Conservation (phyloP, 2,113 vertebrate genomes). For the Corapipo altera region DNA sequence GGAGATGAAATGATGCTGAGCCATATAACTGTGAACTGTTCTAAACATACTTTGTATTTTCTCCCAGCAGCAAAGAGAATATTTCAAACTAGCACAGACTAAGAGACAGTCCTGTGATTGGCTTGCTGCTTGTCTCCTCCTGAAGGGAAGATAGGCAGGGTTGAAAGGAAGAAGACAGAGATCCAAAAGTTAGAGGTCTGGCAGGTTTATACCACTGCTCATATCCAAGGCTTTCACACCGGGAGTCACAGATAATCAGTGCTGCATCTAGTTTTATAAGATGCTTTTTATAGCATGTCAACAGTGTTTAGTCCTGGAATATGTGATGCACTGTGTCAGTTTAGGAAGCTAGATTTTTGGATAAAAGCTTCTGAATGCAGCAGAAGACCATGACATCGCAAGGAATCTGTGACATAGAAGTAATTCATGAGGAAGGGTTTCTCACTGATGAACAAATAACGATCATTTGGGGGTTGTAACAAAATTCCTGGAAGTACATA, state of each 20-base stretch:
- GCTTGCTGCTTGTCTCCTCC: background rate
- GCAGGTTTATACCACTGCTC: background rate
- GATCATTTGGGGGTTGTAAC: background rate
- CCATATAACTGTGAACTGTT: background rate
- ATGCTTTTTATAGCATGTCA: background rate
- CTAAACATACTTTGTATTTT: background rate
- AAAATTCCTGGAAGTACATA: background rate
- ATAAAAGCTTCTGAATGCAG: background rate
- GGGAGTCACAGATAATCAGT: background rate
- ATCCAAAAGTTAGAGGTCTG: background rate
- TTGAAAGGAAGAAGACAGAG: background rate
- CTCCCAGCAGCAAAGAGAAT: background rate
- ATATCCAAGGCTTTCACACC: background rate
- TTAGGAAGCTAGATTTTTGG: background rate
- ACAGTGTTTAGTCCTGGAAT: background rate
- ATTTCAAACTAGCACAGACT: background rate
- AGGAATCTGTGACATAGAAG: background rate
- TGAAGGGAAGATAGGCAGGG: background rate
- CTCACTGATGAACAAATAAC: background rate
- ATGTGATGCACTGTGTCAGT: background rate
- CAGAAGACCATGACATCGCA: background rate
- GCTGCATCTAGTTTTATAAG: background rate
- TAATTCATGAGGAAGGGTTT: background rate
- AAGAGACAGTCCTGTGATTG: background rate
- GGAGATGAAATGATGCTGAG: background rate